Percentiles rank a stretch among this genome's conserved stretches.
These are phyloP conservation scores for Hyles vespertilio DNA, from an alignment of 1,140 invertebrate species.

Conservation along the genomic window DNA sequence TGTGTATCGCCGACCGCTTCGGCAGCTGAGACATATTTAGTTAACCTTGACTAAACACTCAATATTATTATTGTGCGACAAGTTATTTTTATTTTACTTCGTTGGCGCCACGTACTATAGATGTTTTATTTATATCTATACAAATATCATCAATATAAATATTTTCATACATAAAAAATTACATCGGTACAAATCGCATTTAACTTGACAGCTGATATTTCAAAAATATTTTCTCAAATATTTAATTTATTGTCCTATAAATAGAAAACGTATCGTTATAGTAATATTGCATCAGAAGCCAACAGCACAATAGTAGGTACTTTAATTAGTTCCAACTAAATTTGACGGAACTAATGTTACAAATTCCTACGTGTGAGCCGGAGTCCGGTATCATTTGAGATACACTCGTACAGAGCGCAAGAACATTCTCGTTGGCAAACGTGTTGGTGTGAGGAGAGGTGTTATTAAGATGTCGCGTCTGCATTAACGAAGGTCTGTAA, in stretches of 20 bases:
- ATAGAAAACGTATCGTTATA: too few species aligned
- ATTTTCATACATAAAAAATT: too few species aligned
- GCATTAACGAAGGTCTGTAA: slow-evolving; percentile 46
- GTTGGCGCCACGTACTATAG: background rate
- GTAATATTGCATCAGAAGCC: too few species aligned
- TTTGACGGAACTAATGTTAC: slow-evolving; percentile 1
- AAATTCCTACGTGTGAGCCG: background rate
- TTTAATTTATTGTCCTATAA: too few species aligned
- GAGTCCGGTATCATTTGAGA: background rate
- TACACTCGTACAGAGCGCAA: too few species aligned
- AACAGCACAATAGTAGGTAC: too few species aligned
- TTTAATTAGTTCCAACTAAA: background rate
- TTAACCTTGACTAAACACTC: slow-evolving; percentile 22
- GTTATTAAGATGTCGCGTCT: slow-evolving; percentile 46
- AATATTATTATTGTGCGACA: slow-evolving; percentile 1
- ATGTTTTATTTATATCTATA: too few species aligned
- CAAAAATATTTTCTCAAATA: too few species aligned
- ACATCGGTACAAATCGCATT: too few species aligned
- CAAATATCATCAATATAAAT: too few species aligned
- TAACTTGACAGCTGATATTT: too few species aligned
- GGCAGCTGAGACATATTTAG: slow-evolving; percentile 17
- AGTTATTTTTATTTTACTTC: background rate
- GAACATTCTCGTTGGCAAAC: slow-evolving; percentile 17
- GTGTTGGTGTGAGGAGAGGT: slow-evolving; percentile 20
- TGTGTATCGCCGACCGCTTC: slow-evolving; percentile 5